Conservation (phyloP, 2,888 invertebrate genomes). For the Diachrysia chrysitis region DNA sequence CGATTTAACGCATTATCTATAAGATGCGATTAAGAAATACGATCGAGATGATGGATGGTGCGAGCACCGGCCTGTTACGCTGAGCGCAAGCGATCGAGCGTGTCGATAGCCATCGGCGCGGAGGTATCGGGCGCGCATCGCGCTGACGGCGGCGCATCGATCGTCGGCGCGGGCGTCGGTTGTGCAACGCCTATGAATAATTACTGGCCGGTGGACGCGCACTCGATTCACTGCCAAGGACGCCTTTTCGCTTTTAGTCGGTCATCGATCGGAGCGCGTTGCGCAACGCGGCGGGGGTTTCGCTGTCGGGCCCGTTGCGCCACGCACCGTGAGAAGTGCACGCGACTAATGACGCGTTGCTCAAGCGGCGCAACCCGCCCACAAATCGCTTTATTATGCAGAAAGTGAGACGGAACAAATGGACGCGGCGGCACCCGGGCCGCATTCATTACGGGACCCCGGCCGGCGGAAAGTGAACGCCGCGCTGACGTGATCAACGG, state of each 20-base stretch:
- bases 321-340: conserved; percentile 63
- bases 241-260: conserved; percentile 80
- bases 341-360: conserved; percentile 71
- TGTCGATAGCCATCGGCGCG: conserved; percentile 69
- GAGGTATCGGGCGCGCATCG: conserved; percentile 54
- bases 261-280: conserved; percentile 70
- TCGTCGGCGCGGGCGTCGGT: conserved; percentile 63
- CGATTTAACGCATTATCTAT: conserved; percentile 62
- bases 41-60: conserved; percentile 64
- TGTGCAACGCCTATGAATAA: conserved; percentile 80
- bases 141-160: conserved; percentile 60
- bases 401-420: conserved; percentile 76
- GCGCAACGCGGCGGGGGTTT: conserved; percentile 68
- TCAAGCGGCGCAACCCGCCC: conserved; percentile 66
- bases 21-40: conserved; percentile 64
- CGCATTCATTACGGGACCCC: conserved; percentile 62
- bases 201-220: conserved; percentile 72
- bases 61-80: conserved; percentile 56
- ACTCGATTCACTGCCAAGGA: conserved; percentile 81
- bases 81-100: conserved; percentile 66
- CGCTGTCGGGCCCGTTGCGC: conserved; percentile 69
- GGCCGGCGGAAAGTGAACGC: conserved; percentile 69
- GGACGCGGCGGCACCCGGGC: conserved; percentile 59
- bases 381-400: conserved; percentile 78
- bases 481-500: conserved; percentile 50